Evolutionary conservation across 2,797 vertebrate genomes (phyloP), one percentile per base, ranked within the genome.

Genomic region (Amblyraja radiata): DNA sequence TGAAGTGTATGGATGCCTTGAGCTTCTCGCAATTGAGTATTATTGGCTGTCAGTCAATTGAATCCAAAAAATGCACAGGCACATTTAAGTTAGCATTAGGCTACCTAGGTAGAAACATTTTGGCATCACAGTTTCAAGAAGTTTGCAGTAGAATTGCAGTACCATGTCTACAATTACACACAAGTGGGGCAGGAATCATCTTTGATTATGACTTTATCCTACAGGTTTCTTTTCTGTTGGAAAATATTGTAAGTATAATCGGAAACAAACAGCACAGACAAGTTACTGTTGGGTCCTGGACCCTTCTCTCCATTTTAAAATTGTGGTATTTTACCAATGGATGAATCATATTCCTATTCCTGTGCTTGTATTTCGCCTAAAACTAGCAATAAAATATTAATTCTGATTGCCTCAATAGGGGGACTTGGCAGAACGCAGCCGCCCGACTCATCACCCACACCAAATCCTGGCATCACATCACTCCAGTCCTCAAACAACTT

Each of bases 61-160:
- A 76, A 76, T 92, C 68, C 16, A 36, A 58, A 92, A 92, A 92
- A 92, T n/a, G 71, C 39, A 92, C 71, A 76, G 71, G 21, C 71
- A 73, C 36, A 25, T 11, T 46, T 46, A 46, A 74, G 39, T 39
- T 23, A 73, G 1, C 18, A 28, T 91, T 74, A 74, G 39, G 23
- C 7, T 6, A 76, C 46, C 25, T 16, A 92, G 6, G 7, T 76
- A 63, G 46, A 76, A 54, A 54, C 16, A 54, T 25, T 76, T 2
- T 28, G 36, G 28, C 23, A 73, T 14, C 21, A 13, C 32, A 25
- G 78, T 79, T n/a, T 39, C 14, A 79, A 79, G n/a, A 79, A 39
- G 32, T 71, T 74, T 74, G 73, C 39, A n/a, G 16, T 25, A 39
- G 10, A 74, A 92, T 9, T n/a, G 76, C 36, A 76, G 58, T 92